Evolutionary conservation across 2,797 vertebrate species (phyloP).

Genomic region (Hybognathus amarus): DNA sequence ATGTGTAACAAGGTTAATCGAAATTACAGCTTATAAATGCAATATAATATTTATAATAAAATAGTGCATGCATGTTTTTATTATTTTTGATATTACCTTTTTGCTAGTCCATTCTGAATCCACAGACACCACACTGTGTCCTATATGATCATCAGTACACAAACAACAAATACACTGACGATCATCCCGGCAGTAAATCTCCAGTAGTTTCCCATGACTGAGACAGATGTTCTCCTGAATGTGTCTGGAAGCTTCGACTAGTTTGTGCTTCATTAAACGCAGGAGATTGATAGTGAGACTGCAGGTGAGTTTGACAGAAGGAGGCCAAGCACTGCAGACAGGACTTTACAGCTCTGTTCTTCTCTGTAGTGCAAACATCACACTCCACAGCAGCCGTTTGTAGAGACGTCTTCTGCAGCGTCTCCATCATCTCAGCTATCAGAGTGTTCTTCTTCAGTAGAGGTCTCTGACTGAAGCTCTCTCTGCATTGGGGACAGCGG

Average conservation of each 20-base stretch:
- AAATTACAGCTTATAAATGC: background rate
- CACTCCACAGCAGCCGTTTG: slow-evolving; percentile 10
- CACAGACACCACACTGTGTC: background rate
- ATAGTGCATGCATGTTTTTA: too few relatives aligned
- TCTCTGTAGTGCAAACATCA: slow-evolving; percentile 32
- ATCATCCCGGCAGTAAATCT: slow-evolving; percentile 45
- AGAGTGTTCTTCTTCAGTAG: too few relatives aligned
- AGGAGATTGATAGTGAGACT: slow-evolving; percentile 44
- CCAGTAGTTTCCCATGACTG: slow-evolving; percentile 17
- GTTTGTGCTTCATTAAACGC: slow-evolving; percentile 51
- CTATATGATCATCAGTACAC: background rate
- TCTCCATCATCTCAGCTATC: too few relatives aligned
- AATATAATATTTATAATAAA: background rate
- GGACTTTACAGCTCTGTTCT: slow-evolving; percentile 26
- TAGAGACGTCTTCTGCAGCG: slow-evolving; percentile 44
- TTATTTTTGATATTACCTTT: background rate
- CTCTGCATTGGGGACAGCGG: too few relatives aligned
- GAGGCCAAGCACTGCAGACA: slow-evolving; percentile 48
- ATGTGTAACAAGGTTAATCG: background rate
- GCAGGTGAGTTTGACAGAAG: slow-evolving; percentile 46
- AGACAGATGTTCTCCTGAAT: slow-evolving; percentile 22
- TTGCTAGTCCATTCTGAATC: slow-evolving; percentile 8
- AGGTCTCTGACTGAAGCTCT: too few relatives aligned
- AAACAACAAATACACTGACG: slow-evolving; percentile 30
- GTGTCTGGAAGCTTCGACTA: slow-evolving; percentile 19